A percentile compares a stretch with the other conserved stretches of the same genome.
Evolutionary conservation across 2,888 invertebrate genomes (phyloP).

Genomic region (Orthosia incerta): DNA sequence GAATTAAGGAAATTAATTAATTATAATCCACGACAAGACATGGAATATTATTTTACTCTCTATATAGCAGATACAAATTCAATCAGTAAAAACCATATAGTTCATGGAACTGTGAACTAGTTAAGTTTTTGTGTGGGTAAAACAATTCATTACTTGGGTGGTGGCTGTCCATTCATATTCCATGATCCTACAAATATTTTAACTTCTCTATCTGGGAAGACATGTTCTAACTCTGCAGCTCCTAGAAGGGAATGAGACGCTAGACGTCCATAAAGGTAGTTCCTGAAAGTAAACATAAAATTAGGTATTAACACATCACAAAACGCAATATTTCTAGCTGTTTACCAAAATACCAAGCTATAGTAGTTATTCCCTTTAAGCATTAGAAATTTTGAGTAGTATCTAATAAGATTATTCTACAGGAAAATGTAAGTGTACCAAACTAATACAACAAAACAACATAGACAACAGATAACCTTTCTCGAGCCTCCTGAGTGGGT

Average conservation of each 20-base stretch:
- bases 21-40: no score
- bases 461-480: constrained; percentile 89
- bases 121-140: no score
- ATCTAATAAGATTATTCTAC: background rate
- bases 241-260: constrained; percentile 96
- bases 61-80: no score
- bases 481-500: constrained; percentile 95
- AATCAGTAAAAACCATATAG: no score
- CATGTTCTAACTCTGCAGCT: constrained; percentile 95
- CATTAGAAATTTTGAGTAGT: constrained; percentile 5
- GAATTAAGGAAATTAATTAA: constrained; percentile 54
- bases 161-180: constrained; percentile 98
- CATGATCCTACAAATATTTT: constrained; percentile 98
- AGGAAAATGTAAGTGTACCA: constrained; percentile 4
- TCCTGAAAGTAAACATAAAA: constrained; percentile 87
- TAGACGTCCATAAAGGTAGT: constrained; percentile 95
- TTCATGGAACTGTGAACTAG: no score
- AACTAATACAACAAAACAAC: constrained; percentile 26
- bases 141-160: constrained; percentile 92
- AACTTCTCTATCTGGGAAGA: constrained; percentile 96
- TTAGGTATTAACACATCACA: constrained; percentile 3
- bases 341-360: constrained; percentile 11
- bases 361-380: constrained; percentile 19
- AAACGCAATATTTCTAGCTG: background rate
- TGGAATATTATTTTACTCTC: no score